These are phyloP conservation scores for Lepus timidus DNA, from an alignment of 2,113 vertebrate species.

Conservation along the genomic window DNA sequence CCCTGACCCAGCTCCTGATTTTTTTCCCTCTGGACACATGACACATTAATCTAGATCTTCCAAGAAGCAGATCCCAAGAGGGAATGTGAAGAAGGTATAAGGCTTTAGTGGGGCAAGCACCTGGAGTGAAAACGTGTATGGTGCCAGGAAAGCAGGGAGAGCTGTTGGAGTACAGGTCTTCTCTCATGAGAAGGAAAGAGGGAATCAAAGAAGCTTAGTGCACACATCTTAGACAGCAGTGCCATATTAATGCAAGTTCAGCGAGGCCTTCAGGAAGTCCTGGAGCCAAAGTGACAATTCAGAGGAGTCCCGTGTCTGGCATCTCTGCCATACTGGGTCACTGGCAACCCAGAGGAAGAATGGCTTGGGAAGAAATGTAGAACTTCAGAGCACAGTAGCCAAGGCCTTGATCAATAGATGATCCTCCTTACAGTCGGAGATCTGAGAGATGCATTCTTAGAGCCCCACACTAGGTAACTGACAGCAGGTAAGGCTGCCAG, in stretches of 20 bases:
- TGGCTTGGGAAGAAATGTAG: background rate
- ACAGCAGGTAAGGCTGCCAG: background rate
- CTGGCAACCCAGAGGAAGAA: background rate
- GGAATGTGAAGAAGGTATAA: background rate
- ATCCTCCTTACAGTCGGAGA: background rate
- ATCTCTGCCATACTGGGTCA: background rate
- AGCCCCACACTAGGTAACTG: background rate
- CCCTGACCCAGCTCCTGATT: background rate
- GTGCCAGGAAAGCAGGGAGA: background rate
- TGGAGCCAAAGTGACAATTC: background rate
- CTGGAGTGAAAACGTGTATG: background rate
- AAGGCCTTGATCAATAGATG: no score
- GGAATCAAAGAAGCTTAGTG: background rate
- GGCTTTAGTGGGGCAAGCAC: background rate
- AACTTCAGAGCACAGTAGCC: background rate
- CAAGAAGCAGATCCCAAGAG: background rate
- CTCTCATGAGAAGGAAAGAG: background rate
- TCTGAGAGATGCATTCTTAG: background rate
- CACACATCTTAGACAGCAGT: background rate
- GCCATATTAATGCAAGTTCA: background rate
- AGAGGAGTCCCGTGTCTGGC: background rate
- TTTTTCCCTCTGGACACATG: background rate
- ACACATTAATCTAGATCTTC: background rate
- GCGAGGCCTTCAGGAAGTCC: background rate
- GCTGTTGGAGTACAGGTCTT: background rate